Evolutionary conservation across 1,140 invertebrate species (phyloP), one percentile per base, ranked within the genome.

Genomic region (Cherax destructor): DNA sequence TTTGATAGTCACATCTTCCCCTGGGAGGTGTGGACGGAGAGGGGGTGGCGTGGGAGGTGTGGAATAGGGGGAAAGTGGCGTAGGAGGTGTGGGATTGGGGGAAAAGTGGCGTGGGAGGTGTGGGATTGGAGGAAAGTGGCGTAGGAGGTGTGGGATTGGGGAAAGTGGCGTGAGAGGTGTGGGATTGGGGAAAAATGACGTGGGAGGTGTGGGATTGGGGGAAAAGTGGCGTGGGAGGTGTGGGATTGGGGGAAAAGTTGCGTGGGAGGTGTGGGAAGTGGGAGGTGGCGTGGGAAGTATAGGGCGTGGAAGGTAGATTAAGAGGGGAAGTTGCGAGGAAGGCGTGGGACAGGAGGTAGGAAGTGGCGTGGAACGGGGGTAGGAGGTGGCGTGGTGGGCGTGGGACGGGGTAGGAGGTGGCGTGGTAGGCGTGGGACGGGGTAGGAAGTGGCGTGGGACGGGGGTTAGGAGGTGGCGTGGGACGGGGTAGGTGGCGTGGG

Each of bases 1-100:
- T 91, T 91, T 80, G 83, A 84, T 85, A 59, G 88, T 41, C n/a
- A 47, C 5, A 3, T 65, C 61, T 65, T 13, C 52, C 61, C 4
- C 4, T 65, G 56, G 16, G 30, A 10, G 56, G 61, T 16, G 61
- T 16, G 61, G 61, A 16, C 61, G 16, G 18, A 11, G 5, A 21
- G 18, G 18, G 61, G 61, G 61, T 13, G 61, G 61, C 56, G 18
- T 13, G 61, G 11, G 61, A 21, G 16, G 61, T 65, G 11, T 65
- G 10, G 13, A 2, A 41, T 41, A 1, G 16, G 18, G 30, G 30
- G 30, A 41, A 41, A 59, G 9, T 16, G 56, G 9, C 9, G 3
- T 59, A 3, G 56, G 56, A 59, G 56, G 56, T 59, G 56, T 59
- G 56, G 56, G 56, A 16, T 1, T 11, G 49, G 16, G 24, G 21